Percentiles rank a stretch among this genome's conserved stretches.
These are phyloP conservation scores for Monopterus albus DNA, from an alignment of 2,113 vertebrate species.

Conservation along the genomic window DNA sequence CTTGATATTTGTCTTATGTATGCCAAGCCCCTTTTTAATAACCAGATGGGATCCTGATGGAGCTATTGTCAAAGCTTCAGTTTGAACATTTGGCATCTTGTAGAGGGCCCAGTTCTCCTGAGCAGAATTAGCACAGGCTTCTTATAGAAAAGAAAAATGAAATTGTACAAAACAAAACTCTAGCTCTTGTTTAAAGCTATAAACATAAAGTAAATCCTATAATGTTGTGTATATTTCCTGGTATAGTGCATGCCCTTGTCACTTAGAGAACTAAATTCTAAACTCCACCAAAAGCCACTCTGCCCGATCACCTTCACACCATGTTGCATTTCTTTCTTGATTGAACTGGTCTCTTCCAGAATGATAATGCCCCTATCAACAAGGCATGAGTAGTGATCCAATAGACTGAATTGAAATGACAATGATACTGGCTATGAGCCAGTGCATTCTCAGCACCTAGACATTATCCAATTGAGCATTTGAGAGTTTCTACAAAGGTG, in stretches of 20 bases:
- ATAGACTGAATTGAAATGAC: conserved; percentile 64
- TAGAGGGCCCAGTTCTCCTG: neutral
- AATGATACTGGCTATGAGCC: conserved; percentile 58
- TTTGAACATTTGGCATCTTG: conserved; percentile 26
- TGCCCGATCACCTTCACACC: conserved; percentile 69
- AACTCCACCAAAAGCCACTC: conserved; percentile 45
- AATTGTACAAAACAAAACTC: neutral
- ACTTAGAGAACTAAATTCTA: conserved; percentile 38
- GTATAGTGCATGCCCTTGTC: conserved; percentile 33
- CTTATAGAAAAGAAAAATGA: neutral
- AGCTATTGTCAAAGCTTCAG: conserved; percentile 21
- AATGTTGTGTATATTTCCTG: conserved; percentile 18
- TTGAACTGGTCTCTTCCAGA: conserved; percentile 55
- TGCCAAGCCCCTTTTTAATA: conserved; percentile 27
- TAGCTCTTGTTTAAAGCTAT: neutral
- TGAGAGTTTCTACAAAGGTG: conserved; percentile 56
- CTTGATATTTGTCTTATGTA: conserved; percentile 5
- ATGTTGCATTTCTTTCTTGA: conserved; percentile 43
- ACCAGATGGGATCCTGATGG: conserved; percentile 35
- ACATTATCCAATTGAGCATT: conserved; percentile 66
- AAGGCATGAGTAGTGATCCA: conserved; percentile 63
- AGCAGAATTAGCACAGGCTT: conserved; percentile 8
- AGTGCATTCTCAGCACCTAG: conserved; percentile 56
- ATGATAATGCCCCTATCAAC: conserved; percentile 71
- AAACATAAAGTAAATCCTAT: neutral